Percentiles rank a stretch among this genome's conserved stretches.
phyloP scores from a whole-genome alignment of 1,140 invertebrate species.

The Saccostrea glomerata region DNA sequence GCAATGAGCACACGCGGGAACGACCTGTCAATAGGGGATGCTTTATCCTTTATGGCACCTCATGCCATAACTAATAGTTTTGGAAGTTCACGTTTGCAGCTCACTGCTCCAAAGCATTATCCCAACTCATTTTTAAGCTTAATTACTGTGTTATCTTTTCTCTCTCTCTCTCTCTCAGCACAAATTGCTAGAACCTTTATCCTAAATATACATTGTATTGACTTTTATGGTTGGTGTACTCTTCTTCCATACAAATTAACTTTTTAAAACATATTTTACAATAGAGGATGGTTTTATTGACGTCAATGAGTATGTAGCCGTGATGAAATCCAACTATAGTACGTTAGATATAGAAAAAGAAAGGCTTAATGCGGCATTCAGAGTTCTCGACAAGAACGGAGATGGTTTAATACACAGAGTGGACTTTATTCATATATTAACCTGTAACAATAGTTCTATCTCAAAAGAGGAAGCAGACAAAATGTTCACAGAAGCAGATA shows the following conservation, averaged over 20 bases:
- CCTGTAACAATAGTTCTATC: conserved; percentile 21
- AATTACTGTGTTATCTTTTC: no score
- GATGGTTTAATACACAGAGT: conserved; percentile 5
- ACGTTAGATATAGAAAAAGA: conserved; percentile 51
- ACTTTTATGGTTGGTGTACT: background rate
- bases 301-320: conserved; percentile 49
- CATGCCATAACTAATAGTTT: no score
- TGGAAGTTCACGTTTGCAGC: no score
- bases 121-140: no score
- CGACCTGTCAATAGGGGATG: no score
- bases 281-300: conserved; percentile 54
- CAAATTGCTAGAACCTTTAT: background rate
- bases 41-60: no score
- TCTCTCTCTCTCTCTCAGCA: no score
- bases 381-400: conserved; percentile 42
- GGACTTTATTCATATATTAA: conserved; percentile 21
- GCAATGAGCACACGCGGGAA: no score
- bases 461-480: conserved; percentile 21
- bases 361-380: conserved; percentile 46
- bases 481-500: conserved; percentile 33
- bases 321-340: conserved; percentile 50
- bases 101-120: no score
- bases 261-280: background rate
- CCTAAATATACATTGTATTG: background rate
- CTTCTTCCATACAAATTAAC: background rate